Percentiles rank a stretch among this genome's conserved stretches.
These are phyloP conservation scores for Tyrannus savana DNA, from an alignment of 2,113 vertebrate genomes.

Conservation along the genomic window DNA sequence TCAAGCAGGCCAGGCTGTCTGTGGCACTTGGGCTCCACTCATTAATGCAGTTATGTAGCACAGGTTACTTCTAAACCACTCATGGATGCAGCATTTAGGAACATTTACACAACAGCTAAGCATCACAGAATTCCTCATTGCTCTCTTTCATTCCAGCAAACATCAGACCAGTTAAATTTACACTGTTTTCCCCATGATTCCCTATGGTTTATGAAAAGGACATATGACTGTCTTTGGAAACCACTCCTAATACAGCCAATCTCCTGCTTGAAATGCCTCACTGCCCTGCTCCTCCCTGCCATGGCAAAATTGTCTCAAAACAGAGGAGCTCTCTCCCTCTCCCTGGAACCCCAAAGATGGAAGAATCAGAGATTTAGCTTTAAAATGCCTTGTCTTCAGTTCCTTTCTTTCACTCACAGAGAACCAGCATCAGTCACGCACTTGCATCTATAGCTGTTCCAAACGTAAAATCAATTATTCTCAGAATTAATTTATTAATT, in stretches of 20 bases:
- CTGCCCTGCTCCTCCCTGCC: neutral
- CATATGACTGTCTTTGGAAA: neutral
- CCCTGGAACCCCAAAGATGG: neutral
- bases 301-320: neutral
- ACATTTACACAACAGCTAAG: neutral
- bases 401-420: neutral
- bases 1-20: slow-evolving; percentile 5
- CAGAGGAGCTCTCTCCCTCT: neutral
- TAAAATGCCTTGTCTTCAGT: neutral
- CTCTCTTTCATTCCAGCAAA: neutral
- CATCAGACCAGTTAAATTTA: neutral
- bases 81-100: neutral
- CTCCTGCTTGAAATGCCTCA: neutral
- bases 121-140: neutral
- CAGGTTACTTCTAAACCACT: neutral
- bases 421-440: neutral
- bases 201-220: neutral
- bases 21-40: neutral
- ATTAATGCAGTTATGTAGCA: neutral
- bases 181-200: neutral
- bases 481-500: neutral
- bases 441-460: neutral
- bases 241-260: neutral
- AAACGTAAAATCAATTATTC: neutral
- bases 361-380: neutral